These are phyloP conservation scores for Eupithecia pulchellata DNA, from an alignment of 2,888 invertebrate genomes.

Conservation along the genomic window DNA sequence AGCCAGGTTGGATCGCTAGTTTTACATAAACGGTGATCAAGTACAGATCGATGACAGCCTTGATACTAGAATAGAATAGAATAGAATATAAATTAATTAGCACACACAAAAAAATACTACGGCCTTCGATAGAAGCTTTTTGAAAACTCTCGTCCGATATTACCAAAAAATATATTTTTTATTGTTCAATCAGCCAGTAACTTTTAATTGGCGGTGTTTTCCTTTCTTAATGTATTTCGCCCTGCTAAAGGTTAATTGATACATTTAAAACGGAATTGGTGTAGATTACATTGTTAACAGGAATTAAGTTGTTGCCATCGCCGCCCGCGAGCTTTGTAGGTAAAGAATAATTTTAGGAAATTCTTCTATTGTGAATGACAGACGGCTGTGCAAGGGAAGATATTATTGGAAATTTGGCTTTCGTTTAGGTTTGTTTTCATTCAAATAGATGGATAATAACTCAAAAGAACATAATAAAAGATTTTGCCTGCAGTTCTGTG, in stretches of 20 bases:
- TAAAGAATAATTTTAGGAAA: neutral
- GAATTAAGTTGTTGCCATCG: neutral
- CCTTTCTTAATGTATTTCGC: neutral
- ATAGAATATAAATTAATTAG: too few relatives aligned
- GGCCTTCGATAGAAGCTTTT: neutral
- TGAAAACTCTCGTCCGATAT: neutral
- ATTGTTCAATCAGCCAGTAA: neutral
- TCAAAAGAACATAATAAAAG: neutral
- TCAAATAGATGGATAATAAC: neutral
- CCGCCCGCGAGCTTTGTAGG: neutral
- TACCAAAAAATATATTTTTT: neutral
- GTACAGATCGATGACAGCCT: too few relatives aligned
- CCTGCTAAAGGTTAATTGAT: slow-evolving; percentile 20
- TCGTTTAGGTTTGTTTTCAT: neutral
- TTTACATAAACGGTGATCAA: too few relatives aligned
- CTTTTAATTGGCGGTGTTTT: neutral
- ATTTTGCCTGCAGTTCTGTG: neutral
- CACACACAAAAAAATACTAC: too few relatives aligned
- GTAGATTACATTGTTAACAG: neutral
- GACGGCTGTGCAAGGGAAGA: neutral
- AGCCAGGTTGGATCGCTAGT: too few relatives aligned
- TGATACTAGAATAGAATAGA: too few relatives aligned
- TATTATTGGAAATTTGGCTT: neutral
- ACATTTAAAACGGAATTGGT: slow-evolving; percentile 19
- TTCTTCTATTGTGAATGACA: neutral